These are phyloP conservation scores for Caradrina kadenii DNA, from an alignment of 2,888 invertebrate genomes.

Conservation along the genomic window DNA sequence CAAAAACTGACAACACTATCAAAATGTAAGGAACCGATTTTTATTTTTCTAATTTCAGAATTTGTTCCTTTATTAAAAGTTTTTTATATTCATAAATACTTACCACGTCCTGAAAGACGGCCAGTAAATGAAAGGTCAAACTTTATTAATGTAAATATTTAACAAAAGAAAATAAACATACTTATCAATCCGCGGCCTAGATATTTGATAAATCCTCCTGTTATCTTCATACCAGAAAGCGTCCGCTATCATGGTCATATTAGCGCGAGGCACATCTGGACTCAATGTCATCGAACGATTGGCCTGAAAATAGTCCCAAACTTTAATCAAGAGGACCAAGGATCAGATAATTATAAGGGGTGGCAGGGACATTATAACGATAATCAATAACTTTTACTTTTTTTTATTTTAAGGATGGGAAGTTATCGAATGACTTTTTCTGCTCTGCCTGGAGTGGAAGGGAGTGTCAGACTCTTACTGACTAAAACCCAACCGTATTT, in stretches of 20 bases:
- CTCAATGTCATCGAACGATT: conserved; percentile 81
- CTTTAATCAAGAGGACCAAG: background rate
- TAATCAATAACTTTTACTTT: too few species aligned
- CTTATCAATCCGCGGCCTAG: conserved; percentile 83
- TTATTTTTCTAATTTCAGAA: too few species aligned
- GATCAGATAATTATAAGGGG: too few species aligned
- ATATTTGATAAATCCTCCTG: conserved; percentile 84
- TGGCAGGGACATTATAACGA: too few species aligned
- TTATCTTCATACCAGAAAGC: conserved; percentile 91
- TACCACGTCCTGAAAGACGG: background rate
- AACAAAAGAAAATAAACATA: conserved; percentile 62
- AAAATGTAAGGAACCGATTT: too few species aligned
- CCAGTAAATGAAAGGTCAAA: background rate
- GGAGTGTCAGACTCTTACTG: too few species aligned
- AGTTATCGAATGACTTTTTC: too few species aligned
- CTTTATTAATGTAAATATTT: background rate
- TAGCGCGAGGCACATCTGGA: conserved; percentile 68
- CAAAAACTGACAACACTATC: too few species aligned
- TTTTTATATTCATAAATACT: background rate
- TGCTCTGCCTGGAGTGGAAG: too few species aligned
- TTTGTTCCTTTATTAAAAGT: too few species aligned
- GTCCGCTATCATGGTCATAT: conserved; percentile 79
- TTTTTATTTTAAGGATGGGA: too few species aligned
- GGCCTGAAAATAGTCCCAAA: conserved; percentile 71
- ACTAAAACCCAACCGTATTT: too few species aligned